These are phyloP conservation scores for Lonchura striata DNA, from an alignment of 2,113 vertebrate genomes.

Conservation along the genomic window DNA sequence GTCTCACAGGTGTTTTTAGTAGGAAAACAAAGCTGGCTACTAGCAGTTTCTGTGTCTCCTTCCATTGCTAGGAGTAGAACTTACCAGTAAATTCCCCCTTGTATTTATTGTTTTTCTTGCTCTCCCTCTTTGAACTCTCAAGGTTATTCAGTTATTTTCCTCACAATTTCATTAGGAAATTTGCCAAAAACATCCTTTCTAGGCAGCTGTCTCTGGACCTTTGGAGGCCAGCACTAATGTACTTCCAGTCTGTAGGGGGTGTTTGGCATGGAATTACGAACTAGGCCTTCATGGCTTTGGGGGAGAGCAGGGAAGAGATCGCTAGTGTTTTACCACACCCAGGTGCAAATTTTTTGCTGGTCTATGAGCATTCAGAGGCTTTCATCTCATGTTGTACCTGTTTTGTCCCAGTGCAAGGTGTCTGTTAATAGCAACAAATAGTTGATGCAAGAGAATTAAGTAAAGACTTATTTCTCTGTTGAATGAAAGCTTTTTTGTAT, in stretches of 20 bases:
- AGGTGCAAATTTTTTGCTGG: background rate
- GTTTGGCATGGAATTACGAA: conserved; percentile 44
- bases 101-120: conserved; percentile 56
- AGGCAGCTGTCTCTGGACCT: conserved; percentile 76
- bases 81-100: conserved; percentile 35
- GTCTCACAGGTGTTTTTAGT: background rate
- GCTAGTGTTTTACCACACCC: background rate
- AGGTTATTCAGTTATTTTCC: conserved; percentile 75
- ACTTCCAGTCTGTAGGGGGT: conserved; percentile 62
- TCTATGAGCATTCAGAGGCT: background rate
- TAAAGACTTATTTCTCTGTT: background rate
- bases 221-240: conserved; percentile 72
- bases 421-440: background rate
- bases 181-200: conserved; percentile 76
- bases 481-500: background rate
- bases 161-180: conserved; percentile 77
- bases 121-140: conserved; percentile 72
- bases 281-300: conserved; percentile 31
- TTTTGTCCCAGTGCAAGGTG: conserved; percentile 13
- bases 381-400: conserved; percentile 27
- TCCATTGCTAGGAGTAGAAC: background rate
- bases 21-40: background rate
- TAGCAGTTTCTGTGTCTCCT: background rate
- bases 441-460: background rate
- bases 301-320: background rate